Conservation (phyloP, 2,888 invertebrate species). For the Tanytarsus gracilentus region DNA sequence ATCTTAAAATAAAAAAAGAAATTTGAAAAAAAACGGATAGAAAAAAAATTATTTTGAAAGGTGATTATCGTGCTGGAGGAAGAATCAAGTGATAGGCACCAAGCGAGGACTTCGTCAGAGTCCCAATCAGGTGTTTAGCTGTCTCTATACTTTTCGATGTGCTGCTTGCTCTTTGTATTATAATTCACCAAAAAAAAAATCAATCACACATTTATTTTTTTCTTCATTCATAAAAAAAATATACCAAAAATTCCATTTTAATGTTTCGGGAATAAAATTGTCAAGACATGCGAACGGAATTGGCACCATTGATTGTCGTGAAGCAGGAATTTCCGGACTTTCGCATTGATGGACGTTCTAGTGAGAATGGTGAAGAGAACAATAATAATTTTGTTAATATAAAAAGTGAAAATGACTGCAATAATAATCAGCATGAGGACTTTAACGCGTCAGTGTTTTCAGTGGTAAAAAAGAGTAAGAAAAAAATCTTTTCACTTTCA, state of each 20-base stretch:
- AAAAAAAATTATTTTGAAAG: constrained; percentile 1
- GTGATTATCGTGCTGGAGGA: constrained; percentile 27
- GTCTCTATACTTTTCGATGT: constrained; percentile 2
- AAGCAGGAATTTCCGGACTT: constrained; percentile 28
- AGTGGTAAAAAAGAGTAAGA: constrained; percentile 19
- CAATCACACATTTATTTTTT: not conserved
- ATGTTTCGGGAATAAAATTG: not conserved
- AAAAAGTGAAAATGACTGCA: constrained; percentile 27
- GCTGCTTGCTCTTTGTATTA: not conserved
- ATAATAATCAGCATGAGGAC: constrained; percentile 25
- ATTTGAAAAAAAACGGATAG: not conserved
- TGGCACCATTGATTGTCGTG: constrained; percentile 26
- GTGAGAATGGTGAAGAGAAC: constrained; percentile 17
- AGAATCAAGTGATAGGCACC: constrained; percentile 20
- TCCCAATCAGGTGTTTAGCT: constrained; percentile 25
- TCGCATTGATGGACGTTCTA: constrained; percentile 5
- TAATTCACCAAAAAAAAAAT: not conserved
- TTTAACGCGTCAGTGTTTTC: not conserved
- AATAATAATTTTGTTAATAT: constrained; percentile 16
- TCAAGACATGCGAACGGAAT: constrained; percentile 16
- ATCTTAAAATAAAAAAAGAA: not conserved
- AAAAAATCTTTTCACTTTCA: not conserved
- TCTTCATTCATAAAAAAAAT: not conserved
- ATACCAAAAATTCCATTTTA: not conserved
- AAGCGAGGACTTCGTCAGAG: constrained; percentile 16